Percentiles rank a stretch among this genome's conserved stretches.
Evolutionary conservation across 2,888 invertebrate genomes (phyloP).

Genomic region (Drosophila atroscutellata): DNA sequence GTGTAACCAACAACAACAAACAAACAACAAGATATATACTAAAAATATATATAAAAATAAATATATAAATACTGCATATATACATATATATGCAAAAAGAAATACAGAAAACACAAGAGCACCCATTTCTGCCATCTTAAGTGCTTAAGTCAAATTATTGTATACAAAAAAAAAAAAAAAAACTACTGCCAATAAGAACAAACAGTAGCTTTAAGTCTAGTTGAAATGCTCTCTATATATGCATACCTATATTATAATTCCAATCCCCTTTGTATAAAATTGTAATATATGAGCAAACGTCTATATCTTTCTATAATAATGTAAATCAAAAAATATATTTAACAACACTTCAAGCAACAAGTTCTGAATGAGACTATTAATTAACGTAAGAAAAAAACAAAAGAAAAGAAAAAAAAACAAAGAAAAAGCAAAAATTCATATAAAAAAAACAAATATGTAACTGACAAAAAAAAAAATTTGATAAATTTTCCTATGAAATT

Average conservation of each 20-base stretch:
- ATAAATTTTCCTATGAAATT: conserved; percentile 51
- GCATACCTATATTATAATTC: conserved; percentile 36
- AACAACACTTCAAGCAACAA: conserved; percentile 82
- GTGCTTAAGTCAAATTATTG: conserved; percentile 36
- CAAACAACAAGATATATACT: conserved; percentile 23
- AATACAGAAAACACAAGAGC: conserved; percentile 76
- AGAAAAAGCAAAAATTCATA: conserved; percentile 15
- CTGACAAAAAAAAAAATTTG: conserved; percentile 33
- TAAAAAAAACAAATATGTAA: conserved; percentile 19
- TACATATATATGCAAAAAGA: not conserved
- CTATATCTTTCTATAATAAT: conserved; percentile 22
- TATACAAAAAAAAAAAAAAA: conserved; percentile 17
- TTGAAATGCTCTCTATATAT: conserved; percentile 27
- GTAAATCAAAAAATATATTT: conserved; percentile 79
- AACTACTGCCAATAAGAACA: conserved; percentile 85
- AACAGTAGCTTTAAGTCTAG: conserved; percentile 84
- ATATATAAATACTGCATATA: conserved; percentile 16
- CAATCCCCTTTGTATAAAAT: conserved; percentile 43
- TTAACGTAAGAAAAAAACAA: conserved; percentile 43
- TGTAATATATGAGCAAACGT: conserved; percentile 59
- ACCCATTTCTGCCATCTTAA: conserved; percentile 68
- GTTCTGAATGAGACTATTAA: conserved; percentile 85
- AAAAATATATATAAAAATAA: conserved; percentile 27
- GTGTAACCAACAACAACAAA: conserved; percentile 41
- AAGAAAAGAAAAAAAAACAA: conserved; percentile 30